Evolutionary conservation across 2,113 vertebrate genomes (phyloP).

Genomic region (Xenopus tropicalis): DNA sequence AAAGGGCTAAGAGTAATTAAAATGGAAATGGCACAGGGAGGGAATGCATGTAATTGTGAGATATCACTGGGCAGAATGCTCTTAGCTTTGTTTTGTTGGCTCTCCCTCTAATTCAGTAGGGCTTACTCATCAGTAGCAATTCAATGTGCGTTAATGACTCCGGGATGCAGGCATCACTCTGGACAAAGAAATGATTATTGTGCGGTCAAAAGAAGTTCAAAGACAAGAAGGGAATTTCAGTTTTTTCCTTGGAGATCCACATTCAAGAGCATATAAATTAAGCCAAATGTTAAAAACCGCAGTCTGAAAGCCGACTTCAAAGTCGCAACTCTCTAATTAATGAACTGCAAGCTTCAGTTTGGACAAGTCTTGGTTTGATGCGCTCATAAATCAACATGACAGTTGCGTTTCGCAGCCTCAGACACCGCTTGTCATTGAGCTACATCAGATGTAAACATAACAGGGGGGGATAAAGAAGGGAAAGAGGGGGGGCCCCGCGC

Average conservation of each 20-base stretch:
- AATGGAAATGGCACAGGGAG: slow-evolving; percentile 91
- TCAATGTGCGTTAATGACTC: slow-evolving; percentile 94
- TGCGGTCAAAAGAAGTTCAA: slow-evolving; percentile 96
- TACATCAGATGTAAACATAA: slow-evolving; percentile 97
- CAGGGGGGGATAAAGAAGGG: slow-evolving; percentile 53
- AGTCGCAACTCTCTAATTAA: slow-evolving; percentile 99
- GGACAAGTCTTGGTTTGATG: slow-evolving; percentile 98
- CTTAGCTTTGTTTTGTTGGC: slow-evolving; percentile 88
- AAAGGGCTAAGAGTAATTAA: slow-evolving; percentile 94
- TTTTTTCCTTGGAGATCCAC: slow-evolving; percentile 85
- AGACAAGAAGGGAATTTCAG: slow-evolving; percentile 89
- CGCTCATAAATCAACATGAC: slow-evolving; percentile 99
- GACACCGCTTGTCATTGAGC: slow-evolving; percentile 95
- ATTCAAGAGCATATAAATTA: slow-evolving; percentile 90
- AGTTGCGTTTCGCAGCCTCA: slow-evolving; percentile 90
- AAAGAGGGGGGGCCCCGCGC: slow-evolving; percentile 54
- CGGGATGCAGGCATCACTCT: slow-evolving; percentile 86
- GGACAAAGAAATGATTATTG: slow-evolving; percentile 98
- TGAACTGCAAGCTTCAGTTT: slow-evolving; percentile 98
- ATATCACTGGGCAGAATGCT: slow-evolving; percentile 84
- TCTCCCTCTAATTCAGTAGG: slow-evolving; percentile 79
- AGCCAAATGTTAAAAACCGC: slow-evolving; percentile 84
- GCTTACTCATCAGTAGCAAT: slow-evolving; percentile 85
- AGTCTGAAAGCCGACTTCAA: slow-evolving; percentile 90
- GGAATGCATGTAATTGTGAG: slow-evolving; percentile 94